Evolutionary conservation across 2,888 invertebrate genomes (phyloP).

Genomic region (Rhamphomyia laevipes): DNA sequence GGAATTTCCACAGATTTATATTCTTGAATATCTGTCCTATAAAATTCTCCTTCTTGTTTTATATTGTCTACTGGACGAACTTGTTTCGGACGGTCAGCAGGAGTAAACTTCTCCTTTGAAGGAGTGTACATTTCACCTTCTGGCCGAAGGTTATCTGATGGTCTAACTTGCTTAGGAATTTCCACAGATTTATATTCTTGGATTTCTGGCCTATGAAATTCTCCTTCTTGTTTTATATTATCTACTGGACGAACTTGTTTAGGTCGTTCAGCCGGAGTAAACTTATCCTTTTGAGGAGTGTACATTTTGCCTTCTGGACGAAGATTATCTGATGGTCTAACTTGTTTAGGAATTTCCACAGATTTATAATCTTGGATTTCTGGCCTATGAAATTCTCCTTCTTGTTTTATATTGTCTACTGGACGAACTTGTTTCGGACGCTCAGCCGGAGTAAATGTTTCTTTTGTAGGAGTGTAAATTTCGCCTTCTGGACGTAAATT

Average conservation of each 20-base stretch:
- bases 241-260: constrained; percentile 35
- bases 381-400: too few species aligned
- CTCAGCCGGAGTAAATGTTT: constrained; percentile 35
- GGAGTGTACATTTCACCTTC: constrained; percentile 43
- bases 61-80: constrained; percentile 42
- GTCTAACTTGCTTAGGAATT: constrained; percentile 40
- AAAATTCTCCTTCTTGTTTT: constrained; percentile 44
- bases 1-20: too few species aligned
- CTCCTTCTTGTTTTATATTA: constrained; percentile 33
- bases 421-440: constrained; percentile 34
- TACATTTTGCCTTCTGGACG: too few species aligned
- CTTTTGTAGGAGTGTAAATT: constrained; percentile 34
- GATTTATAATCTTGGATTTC: too few species aligned
- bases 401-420: too few species aligned
- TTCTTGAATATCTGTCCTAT: constrained; percentile 35
- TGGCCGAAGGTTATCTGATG: constrained; percentile 35
- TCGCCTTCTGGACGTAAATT: too few species aligned
- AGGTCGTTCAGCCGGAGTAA: constrained; percentile 36
- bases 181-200: constrained; percentile 38
- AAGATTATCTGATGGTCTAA: too few species aligned
- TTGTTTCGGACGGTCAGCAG: constrained; percentile 22
- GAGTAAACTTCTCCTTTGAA: constrained; percentile 28
- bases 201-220: constrained; percentile 28
- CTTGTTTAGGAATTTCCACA: too few species aligned
- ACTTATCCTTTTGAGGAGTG: constrained; percentile 30